phyloP scores from a whole-genome alignment of 1,140 invertebrate genomes.

The Caenorhabditis tropicalis region DNA sequence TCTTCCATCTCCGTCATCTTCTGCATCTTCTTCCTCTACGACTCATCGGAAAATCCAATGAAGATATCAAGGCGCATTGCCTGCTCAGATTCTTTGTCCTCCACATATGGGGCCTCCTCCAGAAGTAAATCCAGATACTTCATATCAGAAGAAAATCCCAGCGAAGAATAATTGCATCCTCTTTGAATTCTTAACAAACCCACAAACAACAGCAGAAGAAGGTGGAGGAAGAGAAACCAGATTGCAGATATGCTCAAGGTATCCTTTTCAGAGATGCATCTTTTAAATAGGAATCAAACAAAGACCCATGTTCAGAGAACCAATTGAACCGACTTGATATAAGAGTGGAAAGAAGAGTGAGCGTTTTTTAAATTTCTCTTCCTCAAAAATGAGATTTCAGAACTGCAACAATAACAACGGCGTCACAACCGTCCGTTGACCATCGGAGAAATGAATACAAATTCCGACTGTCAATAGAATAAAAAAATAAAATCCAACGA shows the following conservation, averaged over 20 bases:
- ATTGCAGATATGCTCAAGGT: neutral
- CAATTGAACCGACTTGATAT: neutral
- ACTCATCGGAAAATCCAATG: no score
- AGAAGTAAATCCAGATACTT: no score
- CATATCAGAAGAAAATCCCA: neutral
- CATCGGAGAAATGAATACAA: no score
- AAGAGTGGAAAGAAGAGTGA: neutral
- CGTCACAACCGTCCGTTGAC: no score
- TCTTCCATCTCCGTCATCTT: neutral
- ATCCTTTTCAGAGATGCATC: no score
- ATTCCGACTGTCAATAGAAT: no score
- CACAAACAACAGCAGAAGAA: neutral
- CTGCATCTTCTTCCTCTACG: no score
- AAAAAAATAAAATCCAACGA: no score
- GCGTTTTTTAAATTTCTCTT: neutral
- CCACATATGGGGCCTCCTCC: constrained; percentile 23
- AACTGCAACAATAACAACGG: no score
- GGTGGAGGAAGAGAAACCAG: neutral
- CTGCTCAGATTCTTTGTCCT: neutral
- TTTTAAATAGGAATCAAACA: no score
- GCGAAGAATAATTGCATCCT: no score
- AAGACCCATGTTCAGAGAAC: constrained; percentile 17
- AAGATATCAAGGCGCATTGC: neutral
- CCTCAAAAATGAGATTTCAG: no score
- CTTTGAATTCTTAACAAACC: neutral